These are phyloP conservation scores for Epirrhoe tristata DNA, from an alignment of 2,888 invertebrate genomes.

Conservation along the genomic window DNA sequence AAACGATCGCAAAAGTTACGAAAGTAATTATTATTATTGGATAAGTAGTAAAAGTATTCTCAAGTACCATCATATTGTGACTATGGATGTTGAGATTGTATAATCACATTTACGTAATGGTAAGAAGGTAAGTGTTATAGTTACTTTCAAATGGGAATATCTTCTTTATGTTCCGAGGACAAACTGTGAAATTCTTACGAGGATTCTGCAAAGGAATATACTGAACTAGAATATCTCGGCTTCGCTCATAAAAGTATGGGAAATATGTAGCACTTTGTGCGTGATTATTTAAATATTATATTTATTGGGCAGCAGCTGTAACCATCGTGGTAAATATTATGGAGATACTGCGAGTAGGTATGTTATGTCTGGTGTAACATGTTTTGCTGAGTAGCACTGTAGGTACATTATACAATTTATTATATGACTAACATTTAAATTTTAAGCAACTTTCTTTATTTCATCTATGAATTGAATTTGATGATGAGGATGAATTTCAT, in stretches of 20 bases:
- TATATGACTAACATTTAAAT: constrained; percentile 16
- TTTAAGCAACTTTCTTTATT: constrained; percentile 27
- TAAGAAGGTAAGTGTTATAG: background rate
- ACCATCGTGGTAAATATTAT: background rate
- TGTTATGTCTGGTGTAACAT: background rate
- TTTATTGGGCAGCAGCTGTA: background rate
- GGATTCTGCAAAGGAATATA: background rate
- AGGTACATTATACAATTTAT: constrained; percentile 7
- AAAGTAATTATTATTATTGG: constrained; percentile 17
- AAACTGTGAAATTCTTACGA: background rate
- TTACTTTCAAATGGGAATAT: background rate
- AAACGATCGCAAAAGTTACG: constrained; percentile 15
- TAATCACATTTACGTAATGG: constrained; percentile 22
- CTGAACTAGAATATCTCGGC: no score
- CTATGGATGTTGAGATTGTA: constrained; percentile 22
- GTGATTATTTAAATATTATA: background rate
- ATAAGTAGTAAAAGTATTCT: constrained; percentile 25
- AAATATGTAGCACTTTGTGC: background rate
- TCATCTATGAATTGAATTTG: constrained; percentile 14
- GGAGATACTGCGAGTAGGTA: background rate
- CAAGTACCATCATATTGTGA: constrained; percentile 13
- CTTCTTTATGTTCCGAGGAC: background rate
- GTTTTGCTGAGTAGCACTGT: constrained; percentile 6
- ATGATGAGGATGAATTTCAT: constrained; percentile 25
- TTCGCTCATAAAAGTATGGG: no score